Conservation (phyloP, 2,888 invertebrate species). For the Furcula furcula region DNA sequence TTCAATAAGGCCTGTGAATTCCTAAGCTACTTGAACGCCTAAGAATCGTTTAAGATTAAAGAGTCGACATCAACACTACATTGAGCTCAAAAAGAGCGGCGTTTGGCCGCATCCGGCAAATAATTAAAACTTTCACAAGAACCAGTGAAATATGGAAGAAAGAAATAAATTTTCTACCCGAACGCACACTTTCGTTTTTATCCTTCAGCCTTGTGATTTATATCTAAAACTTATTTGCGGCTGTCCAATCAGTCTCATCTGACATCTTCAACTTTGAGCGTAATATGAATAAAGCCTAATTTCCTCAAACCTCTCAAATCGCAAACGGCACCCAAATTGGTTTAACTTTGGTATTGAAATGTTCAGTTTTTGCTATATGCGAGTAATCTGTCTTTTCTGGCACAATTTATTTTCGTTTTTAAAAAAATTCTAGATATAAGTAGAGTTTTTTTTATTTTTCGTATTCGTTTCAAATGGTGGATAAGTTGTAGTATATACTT, state of each 20-base stretch:
- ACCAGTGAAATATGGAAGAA: constrained; percentile 63
- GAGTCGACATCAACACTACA: constrained; percentile 46
- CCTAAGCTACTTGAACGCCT: constrained; percentile 30
- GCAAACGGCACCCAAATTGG: constrained; percentile 11
- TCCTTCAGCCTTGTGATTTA: constrained; percentile 63
- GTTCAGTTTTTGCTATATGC: constrained; percentile 38
- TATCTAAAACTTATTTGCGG: constrained; percentile 41
- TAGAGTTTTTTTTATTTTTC: too few relatives aligned
- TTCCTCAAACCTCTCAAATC: constrained; percentile 11
- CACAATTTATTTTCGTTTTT: constrained; percentile 5
- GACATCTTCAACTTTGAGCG: constrained; percentile 30
- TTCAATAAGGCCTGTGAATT: constrained; percentile 4
- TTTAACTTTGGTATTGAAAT: constrained; percentile 30
- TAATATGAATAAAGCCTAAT: constrained; percentile 23
- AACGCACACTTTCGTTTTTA: constrained; percentile 71
- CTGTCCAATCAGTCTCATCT: constrained; percentile 20
- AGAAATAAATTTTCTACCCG: constrained; percentile 71
- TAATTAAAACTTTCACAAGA: constrained; percentile 75
- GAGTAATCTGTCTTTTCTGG: constrained; percentile 22
- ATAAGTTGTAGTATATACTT: constrained; percentile 5
- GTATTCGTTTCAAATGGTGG: too few relatives aligned
- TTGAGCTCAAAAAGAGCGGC: constrained; percentile 55
- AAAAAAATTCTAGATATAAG: constrained; percentile 6
- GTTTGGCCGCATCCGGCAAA: constrained; percentile 64
- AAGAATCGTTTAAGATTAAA: constrained; percentile 42